A percentile compares a stretch with the other conserved stretches of the same genome.
These are phyloP conservation scores for Meriones psammophilus DNA, from an alignment of 2,797 vertebrate genomes.

Conservation along the genomic window DNA sequence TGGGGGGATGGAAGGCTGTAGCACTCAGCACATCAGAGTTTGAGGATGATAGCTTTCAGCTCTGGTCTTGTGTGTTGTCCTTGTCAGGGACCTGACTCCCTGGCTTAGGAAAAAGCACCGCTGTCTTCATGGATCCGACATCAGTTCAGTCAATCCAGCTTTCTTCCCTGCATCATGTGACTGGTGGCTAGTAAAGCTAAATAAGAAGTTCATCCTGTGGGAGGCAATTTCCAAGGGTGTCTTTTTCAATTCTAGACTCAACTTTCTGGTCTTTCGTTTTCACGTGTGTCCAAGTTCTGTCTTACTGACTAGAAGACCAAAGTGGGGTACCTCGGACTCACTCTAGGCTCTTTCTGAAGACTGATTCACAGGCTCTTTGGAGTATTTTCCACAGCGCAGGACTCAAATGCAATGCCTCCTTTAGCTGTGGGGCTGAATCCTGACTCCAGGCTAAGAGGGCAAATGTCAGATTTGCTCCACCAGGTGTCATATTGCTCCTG, in stretches of 20 bases:
- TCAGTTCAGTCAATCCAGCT: background rate
- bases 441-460: background rate
- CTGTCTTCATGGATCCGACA: background rate
- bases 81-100: background rate
- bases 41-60: background rate
- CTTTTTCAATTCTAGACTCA: conserved; percentile 26
- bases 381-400: background rate
- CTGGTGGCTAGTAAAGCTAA: background rate
- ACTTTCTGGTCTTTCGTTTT: background rate
- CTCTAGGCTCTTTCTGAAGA: background rate
- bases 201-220: background rate
- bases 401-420: background rate
- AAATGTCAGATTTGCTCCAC: background rate
- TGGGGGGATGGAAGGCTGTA: background rate
- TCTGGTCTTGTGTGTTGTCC: background rate
- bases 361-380: background rate
- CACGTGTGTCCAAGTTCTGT: background rate
- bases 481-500: background rate
- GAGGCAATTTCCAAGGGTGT: background rate
- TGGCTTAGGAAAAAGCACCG: background rate
- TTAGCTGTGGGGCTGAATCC: background rate
- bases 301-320: background rate
- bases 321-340: background rate
- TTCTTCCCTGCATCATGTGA: background rate
- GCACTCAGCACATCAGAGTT: background rate